A percentile compares a stretch with the other conserved stretches of the same genome.
Conservation (phyloP, 2,113 vertebrate species). For the Bubalus kerabau region DNA sequence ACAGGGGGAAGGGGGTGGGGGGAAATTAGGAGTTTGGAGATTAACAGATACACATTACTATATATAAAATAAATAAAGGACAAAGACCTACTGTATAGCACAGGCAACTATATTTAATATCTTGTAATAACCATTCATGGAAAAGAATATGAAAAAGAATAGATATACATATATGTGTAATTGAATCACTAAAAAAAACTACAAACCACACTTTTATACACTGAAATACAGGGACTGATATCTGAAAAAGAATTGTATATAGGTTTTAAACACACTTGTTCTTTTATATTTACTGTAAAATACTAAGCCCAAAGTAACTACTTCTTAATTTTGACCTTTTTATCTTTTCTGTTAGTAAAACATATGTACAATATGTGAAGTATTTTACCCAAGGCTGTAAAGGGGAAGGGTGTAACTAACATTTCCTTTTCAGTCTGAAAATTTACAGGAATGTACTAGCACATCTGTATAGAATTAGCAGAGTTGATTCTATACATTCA, state of each 20-base stretch:
- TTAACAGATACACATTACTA: neutral
- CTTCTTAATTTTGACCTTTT: conserved; percentile 41
- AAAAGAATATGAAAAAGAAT: neutral
- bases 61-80: neutral
- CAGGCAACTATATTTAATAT: neutral
- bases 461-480: conserved; percentile 84
- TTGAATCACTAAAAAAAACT: neutral
- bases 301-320: neutral
- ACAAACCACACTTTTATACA: neutral
- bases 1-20: too few species aligned
- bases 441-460: conserved; percentile 81
- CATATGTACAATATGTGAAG: conserved; percentile 67
- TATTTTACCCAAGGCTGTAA: conserved; percentile 67
- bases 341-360: conserved; percentile 52
- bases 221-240: neutral
- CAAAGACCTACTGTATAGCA: neutral
- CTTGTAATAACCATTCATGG: neutral
- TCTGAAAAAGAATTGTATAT: neutral
- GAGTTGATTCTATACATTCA: conserved; percentile 74
- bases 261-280: neutral
- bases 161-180: neutral
- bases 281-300: conserved; percentile 18
- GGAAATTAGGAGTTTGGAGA: neutral
- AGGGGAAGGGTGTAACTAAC: conserved; percentile 77
- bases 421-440: conserved; percentile 84